These are phyloP conservation scores for Lophius piscatorius DNA, from an alignment of 2,113 vertebrate genomes.

Conservation along the genomic window DNA sequence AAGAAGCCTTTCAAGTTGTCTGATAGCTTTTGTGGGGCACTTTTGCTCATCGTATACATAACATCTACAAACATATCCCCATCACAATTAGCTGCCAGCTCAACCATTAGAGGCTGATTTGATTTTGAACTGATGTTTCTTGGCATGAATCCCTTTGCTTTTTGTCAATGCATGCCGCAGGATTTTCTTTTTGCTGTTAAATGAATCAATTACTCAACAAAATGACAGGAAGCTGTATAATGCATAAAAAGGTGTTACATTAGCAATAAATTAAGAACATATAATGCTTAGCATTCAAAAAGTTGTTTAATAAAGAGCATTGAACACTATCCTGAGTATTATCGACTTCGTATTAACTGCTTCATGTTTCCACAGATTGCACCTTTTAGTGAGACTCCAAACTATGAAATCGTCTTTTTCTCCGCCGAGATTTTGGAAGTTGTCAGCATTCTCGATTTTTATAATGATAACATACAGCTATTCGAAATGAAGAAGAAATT, in stretches of 20 bases:
- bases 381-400: constrained; percentile 71
- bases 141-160: constrained; percentile 44
- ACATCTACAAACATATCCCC: constrained; percentile 29
- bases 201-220: constrained; percentile 56
- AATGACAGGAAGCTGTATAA: constrained; percentile 58
- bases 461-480: accelerated
- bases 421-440: constrained; percentile 52
- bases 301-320: not conserved
- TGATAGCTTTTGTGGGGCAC: constrained; percentile 25
- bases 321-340: not conserved
- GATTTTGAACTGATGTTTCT: constrained; percentile 52
- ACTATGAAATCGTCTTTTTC: constrained; percentile 78
- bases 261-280: constrained; percentile 8
- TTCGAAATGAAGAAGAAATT: not conserved
- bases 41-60: constrained; percentile 27
- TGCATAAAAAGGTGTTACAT: constrained; percentile 19
- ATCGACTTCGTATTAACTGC: not conserved
- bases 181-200: constrained; percentile 50
- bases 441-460: constrained; percentile 60
- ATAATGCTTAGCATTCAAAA: not conserved
- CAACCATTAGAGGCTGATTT: constrained; percentile 58
- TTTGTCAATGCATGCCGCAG: constrained; percentile 27
- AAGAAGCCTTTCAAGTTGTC: constrained; percentile 4
- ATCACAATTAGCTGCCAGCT: constrained; percentile 42
- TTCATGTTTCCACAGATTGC: constrained; percentile 70